phyloP scores from a whole-genome alignment of 53 echinoderm and acorn worm species.

The Temnopleurus reevesii region DNA sequence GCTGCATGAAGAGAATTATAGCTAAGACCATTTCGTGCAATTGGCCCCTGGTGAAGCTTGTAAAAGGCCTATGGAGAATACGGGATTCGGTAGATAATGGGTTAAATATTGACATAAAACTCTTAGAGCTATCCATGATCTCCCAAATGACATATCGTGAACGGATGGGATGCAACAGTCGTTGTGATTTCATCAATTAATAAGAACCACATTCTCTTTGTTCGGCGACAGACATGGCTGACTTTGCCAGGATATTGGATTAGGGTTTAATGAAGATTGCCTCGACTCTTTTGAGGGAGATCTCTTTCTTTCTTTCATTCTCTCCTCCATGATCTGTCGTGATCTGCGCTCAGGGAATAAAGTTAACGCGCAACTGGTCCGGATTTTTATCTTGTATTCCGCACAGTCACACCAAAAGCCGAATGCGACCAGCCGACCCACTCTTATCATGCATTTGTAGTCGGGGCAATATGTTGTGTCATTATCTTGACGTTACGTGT shows the following conservation, averaged over 20 bases:
- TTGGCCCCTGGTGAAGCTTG: no score
- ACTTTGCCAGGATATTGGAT: conserved; percentile 25
- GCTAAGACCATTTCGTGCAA: no score
- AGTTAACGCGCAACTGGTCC: neutral
- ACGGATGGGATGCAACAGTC: neutral
- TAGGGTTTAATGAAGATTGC: neutral
- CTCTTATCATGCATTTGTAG: no score
- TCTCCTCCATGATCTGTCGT: no score
- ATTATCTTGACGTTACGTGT: no score
- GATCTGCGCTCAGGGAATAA: neutral
- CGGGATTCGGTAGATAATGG: no score
- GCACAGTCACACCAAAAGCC: neutral
- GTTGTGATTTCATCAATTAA: neutral
- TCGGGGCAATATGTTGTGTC: no score
- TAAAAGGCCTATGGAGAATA: no score
- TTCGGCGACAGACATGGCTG: neutral
- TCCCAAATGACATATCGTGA: neutral
- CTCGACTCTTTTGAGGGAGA: neutral
- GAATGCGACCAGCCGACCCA: no score
- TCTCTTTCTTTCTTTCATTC: neutral
- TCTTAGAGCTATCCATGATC: neutral
- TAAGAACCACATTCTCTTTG: conserved; percentile 13
- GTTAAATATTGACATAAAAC: no score
- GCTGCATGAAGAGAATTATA: no score
- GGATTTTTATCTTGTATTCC: neutral